These are phyloP conservation scores for Momotus momota DNA, from an alignment of 2,797 vertebrate species.

Conservation along the genomic window DNA sequence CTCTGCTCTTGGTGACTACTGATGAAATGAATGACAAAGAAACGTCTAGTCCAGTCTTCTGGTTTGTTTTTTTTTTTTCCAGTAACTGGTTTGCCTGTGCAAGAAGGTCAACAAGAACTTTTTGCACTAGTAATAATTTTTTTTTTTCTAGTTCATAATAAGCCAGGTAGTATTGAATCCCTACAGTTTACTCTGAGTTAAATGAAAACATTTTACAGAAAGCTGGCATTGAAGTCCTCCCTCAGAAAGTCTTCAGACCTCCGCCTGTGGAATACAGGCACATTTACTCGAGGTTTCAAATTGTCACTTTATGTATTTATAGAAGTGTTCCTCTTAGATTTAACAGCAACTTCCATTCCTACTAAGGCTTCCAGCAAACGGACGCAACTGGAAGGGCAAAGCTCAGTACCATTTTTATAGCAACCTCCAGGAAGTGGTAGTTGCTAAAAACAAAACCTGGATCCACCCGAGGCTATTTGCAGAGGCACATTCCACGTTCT, in stretches of 20 bases:
- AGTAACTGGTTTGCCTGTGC: not conserved
- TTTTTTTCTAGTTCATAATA: not conserved
- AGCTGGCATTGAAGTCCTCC: not conserved
- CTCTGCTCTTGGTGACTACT: not conserved
- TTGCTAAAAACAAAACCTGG: slow-evolving; percentile 62
- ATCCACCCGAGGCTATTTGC: slow-evolving; percentile 56
- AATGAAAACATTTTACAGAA: not conserved
- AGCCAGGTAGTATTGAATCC: not conserved
- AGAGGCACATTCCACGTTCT: slow-evolving; percentile 46
- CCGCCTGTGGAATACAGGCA: not conserved
- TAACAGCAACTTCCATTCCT: not conserved
- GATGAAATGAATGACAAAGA: not conserved
- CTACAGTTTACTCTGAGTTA: not conserved
- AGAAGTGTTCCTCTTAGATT: not conserved
- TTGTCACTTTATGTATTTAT: not conserved
- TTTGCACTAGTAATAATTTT: not conserved
- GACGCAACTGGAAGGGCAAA: slow-evolving; percentile 22
- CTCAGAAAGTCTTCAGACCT: not conserved
- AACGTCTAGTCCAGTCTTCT: not conserved
- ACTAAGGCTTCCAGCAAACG: not conserved
- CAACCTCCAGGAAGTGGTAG: slow-evolving; percentile 16
- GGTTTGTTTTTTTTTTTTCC: not conserved
- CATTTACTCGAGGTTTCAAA: not conserved
- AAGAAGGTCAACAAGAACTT: not conserved
- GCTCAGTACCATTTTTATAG: slow-evolving; percentile 4